phyloP scores from a whole-genome alignment of 37 sponge, comb jelly and placozoan genomes.

The Hormiphora californensis region DNA sequence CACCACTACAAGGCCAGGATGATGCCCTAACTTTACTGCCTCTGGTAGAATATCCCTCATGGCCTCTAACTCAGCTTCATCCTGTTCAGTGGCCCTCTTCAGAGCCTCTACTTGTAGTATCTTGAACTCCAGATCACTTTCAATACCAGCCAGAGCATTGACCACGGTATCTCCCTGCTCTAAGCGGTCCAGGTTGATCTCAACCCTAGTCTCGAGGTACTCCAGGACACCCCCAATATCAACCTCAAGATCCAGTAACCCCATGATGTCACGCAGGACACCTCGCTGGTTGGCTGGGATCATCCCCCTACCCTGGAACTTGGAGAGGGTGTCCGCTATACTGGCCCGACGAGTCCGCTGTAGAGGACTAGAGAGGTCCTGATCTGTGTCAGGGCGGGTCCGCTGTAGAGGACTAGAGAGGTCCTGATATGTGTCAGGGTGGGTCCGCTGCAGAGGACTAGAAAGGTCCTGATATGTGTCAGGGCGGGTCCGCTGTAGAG shows the following conservation, averaged over 20 bases:
- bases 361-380: too few relatives aligned
- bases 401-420: too few relatives aligned
- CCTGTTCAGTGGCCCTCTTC: neutral
- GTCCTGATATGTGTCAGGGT: too few relatives aligned
- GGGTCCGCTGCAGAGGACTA: too few relatives aligned
- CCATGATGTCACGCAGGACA: conserved; percentile 12
- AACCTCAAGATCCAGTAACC: neutral
- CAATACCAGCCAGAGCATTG: conserved; percentile 39
- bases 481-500: too few relatives aligned
- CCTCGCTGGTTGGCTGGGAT: neutral
- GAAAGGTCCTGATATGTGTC: too few relatives aligned
- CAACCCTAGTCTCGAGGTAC: conserved; percentile 13
- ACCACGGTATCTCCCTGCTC: conserved; percentile 23
- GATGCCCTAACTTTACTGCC: neutral
- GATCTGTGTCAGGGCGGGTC: too few relatives aligned
- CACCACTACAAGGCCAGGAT: too few relatives aligned
- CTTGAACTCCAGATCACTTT: conserved; percentile 16
- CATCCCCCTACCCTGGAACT: neutral
- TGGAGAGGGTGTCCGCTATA: neutral
- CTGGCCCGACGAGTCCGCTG: neutral
- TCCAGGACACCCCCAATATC: conserved; percentile 14
- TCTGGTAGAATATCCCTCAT: neutral
- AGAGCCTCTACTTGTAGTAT: neutral
- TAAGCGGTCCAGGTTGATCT: conserved; percentile 11
- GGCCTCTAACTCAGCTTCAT: neutral